phyloP scores from a whole-genome alignment of 2,113 vertebrate species.

The Notiomystis cincta region DNA sequence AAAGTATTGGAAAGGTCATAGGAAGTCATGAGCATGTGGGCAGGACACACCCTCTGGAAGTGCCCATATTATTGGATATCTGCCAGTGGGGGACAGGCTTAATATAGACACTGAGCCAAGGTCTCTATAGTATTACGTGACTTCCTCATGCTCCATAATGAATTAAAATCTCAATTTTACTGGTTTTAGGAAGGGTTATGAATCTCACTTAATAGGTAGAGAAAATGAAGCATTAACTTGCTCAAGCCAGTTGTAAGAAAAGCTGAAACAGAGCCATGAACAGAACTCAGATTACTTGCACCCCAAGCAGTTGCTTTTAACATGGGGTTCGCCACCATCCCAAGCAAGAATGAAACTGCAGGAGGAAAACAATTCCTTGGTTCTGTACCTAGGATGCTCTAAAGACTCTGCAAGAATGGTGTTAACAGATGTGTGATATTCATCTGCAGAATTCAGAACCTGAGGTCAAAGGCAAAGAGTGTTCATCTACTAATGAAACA shows the following conservation, averaged over 20 bases:
- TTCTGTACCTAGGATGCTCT: background rate
- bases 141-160: background rate
- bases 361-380: background rate
- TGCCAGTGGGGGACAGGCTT: background rate
- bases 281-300: background rate
- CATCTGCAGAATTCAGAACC: background rate
- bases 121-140: background rate
- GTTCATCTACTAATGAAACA: background rate
- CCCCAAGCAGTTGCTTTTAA: background rate
- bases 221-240: background rate
- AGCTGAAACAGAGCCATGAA: background rate
- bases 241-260: background rate
- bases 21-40: background rate
- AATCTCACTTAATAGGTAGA: background rate
- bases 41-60: background rate
- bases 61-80: background rate
- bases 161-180: background rate
- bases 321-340: background rate
- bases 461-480: background rate
- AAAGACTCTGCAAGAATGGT: background rate
- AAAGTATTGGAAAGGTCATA: background rate
- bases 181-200: background rate
- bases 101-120: background rate
- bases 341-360: background rate
- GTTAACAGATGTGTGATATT: background rate